phyloP scores from a whole-genome alignment of 2,888 invertebrate species.

The Subacronicta megacephala region DNA sequence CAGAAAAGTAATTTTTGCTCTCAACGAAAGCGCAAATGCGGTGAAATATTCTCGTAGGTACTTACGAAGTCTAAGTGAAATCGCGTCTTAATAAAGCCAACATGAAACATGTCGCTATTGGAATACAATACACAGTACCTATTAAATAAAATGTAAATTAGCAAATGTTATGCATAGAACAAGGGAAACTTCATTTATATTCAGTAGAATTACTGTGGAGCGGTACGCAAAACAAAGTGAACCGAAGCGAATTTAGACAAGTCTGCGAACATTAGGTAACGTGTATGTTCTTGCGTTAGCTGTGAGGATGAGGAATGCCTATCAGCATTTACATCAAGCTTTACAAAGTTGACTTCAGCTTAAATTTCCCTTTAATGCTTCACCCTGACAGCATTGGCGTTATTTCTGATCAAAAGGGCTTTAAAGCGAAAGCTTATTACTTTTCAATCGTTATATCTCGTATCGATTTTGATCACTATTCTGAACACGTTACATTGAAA shows the following conservation, averaged over 20 bases:
- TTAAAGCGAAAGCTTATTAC: constrained; percentile 23
- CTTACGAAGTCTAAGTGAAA: constrained; percentile 20
- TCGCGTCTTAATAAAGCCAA: constrained; percentile 19
- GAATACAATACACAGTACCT: constrained; percentile 66
- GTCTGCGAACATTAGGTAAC: constrained; percentile 62
- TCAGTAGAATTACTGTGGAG: constrained; percentile 77
- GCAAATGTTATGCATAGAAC: constrained; percentile 84
- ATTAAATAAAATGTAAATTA: constrained; percentile 78
- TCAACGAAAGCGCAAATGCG: constrained; percentile 47
- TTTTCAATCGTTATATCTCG: constrained; percentile 26
- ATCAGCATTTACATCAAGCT: constrained; percentile 41
- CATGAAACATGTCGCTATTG: constrained; percentile 58
- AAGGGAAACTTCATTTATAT: constrained; percentile 82
- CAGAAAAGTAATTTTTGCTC: constrained; percentile 71
- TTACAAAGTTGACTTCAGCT: constrained; percentile 56
- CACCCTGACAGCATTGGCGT: constrained; percentile 27
- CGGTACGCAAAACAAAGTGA: constrained; percentile 73
- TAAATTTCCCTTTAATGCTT: constrained; percentile 55
- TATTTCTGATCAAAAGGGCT: constrained; percentile 39
- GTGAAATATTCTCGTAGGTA: constrained; percentile 17
- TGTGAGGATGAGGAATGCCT: constrained; percentile 52
- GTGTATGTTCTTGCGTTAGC: constrained; percentile 32
- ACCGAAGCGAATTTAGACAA: constrained; percentile 68
- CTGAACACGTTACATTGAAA: constrained; percentile 28
- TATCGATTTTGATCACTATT: constrained; percentile 30